Evolutionary conservation across 2,888 invertebrate species (phyloP).

Genomic region (Hirtodrosophila alboralis): DNA sequence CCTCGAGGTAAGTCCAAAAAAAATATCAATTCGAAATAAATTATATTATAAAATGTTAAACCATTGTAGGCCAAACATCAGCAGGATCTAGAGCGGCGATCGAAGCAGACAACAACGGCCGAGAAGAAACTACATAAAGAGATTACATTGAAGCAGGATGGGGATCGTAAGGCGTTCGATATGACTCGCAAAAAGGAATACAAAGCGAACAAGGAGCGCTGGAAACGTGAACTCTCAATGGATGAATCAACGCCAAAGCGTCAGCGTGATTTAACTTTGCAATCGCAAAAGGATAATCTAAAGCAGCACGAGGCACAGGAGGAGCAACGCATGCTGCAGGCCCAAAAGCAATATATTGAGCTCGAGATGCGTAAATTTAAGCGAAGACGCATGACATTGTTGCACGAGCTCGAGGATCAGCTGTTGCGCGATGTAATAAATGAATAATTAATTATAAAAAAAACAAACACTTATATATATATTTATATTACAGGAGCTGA

Average conservation of each 20-base stretch:
- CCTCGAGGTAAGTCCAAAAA: slow-evolving; percentile 89
- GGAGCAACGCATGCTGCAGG: slow-evolving; percentile 93
- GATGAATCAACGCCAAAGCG: slow-evolving; percentile 96
- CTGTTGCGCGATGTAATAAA: slow-evolving; percentile 93
- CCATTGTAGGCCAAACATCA: slow-evolving; percentile 87
- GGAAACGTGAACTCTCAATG: slow-evolving; percentile 96
- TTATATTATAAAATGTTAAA: too few species aligned
- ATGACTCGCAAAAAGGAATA: slow-evolving; percentile 98
- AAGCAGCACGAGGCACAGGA: slow-evolving; percentile 96
- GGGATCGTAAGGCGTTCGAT: slow-evolving; percentile 95
- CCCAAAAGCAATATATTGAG: slow-evolving; percentile 95
- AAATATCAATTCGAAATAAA: too few species aligned
- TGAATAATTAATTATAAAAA: too few species aligned
- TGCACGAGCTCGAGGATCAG: slow-evolving; percentile 95
- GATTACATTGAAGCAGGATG: slow-evolving; percentile 94
- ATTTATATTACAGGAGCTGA: too few species aligned
- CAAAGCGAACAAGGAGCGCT: slow-evolving; percentile 97
- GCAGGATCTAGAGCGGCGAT: slow-evolving; percentile 91
- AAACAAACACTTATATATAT: too few species aligned
- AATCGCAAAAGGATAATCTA: slow-evolving; percentile 95
- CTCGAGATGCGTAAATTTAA: slow-evolving; percentile 96
- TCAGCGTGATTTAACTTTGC: slow-evolving; percentile 94
- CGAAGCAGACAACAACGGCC: slow-evolving; percentile 93
- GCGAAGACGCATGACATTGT: slow-evolving; percentile 93
- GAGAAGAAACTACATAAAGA: slow-evolving; percentile 98